Percentiles rank a stretch among this genome's conserved stretches.
These are phyloP conservation scores for Eufriesea mexicana DNA, from an alignment of 1,140 invertebrate species.

Conservation along the genomic window DNA sequence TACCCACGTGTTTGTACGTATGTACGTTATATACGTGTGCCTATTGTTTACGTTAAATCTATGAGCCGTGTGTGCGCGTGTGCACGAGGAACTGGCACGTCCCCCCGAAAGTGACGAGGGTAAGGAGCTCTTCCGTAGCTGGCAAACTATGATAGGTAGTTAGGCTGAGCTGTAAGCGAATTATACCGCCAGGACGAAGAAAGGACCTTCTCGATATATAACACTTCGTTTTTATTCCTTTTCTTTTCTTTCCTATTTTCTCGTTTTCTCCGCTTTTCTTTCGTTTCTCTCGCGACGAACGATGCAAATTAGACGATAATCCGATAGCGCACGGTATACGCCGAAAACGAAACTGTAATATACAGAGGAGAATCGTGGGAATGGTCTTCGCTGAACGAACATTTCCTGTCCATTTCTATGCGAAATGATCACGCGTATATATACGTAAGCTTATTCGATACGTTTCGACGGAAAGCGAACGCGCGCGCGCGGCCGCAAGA, in stretches of 20 bases:
- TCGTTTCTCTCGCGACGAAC: background rate
- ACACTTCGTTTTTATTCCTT: background rate
- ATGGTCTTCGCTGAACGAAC: constrained; percentile 1
- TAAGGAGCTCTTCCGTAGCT: constrained; percentile 54
- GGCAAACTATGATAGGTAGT: constrained; percentile 16
- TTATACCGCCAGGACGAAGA: background rate
- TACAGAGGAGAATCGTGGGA: background rate
- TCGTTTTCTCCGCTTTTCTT: background rate
- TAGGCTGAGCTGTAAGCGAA: constrained; percentile 24
- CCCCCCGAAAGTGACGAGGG: background rate
- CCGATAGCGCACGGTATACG: background rate
- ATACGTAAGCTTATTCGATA: background rate
- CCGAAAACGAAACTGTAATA: background rate
- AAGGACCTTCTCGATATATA: background rate
- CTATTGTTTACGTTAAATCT: constrained; percentile 63
- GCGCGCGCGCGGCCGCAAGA: background rate
- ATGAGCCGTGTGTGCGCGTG: constrained; percentile 41
- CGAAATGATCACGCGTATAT: background rate
- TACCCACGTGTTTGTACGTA: constrained; percentile 51
- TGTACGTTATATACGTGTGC: constrained; percentile 68
- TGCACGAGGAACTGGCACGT: constrained; percentile 55
- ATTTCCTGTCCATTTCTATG: constrained; percentile 19
- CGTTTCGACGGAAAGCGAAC: background rate
- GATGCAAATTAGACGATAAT: background rate
- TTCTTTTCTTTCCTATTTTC: background rate